Base-by-base conservation (phyloP, 1,140 invertebrate species). In the Drosophila setifemur region DNA sequence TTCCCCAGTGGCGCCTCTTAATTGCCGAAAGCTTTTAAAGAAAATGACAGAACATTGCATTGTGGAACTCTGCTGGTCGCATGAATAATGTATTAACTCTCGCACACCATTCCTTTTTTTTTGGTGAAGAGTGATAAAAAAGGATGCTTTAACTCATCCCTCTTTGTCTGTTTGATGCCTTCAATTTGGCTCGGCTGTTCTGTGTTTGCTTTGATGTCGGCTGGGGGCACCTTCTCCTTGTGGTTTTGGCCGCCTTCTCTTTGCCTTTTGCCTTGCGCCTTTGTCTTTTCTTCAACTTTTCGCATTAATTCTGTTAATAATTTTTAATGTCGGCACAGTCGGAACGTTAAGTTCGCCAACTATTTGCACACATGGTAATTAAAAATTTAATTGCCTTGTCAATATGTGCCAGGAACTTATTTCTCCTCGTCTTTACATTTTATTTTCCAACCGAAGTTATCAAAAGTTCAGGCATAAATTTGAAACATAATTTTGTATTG, bases 251-350 rank as follows among this genome's bases (percentile, higher is more conserved):
- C 48, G 31, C 33, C n/a, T n/a, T 16, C 52, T 52, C 25, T 43
- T 39, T 55, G 53, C 53, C 57, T 29, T 69, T 54, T 48, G 40
- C 53, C 55, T 58, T 64, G 55, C 40, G 58, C 48, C 69, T 73
- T 73, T 73, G 68, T 73, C 69, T 74, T 42, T 48, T 43, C 37
- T 61, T 11, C 45, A 85, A 85, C 74, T 85, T 85, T 79, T 68
- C 55, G 75, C 79, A 85, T 85, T 85, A 85, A 85, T 86, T 79
- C 66, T 72, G 79, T 85, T 85, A 85, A 85, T 85, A 85, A 79
- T 79, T 85, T 64, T 85, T 85, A 85, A 85, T 85, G 81, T 79
- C 48, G 57, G 60, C 60, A 61, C 16, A 61, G 52, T n/a, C 60
- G 52, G 33, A 72, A 63, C 33, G 55, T 58, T 52, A 78, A 82